Evolutionary conservation across 2,113 vertebrate genomes (phyloP).

Genomic region (human): GRCh38 chr18:13583001-13583500

Average conservation of each 20-base stretch:
- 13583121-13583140: not conserved
- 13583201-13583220: not conserved
- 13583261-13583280: not conserved
- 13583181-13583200: not conserved
- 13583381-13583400: not conserved
- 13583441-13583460: not conserved
- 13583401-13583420: not conserved
- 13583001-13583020: no score
- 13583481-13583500: not conserved
- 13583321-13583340: not conserved
- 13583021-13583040: not conserved
- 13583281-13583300: not conserved
- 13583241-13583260: not conserved
- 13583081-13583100: not conserved
- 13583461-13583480: not conserved
- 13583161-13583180: not conserved
- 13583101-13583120: not conserved
- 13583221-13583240: not conserved
- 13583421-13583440: fast-evolving
- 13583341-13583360: no score
- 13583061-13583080: not conserved
- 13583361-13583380: not conserved
- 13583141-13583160: not conserved
- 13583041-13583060: not conserved
- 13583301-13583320: not conserved